Evolutionary conservation across 2,113 vertebrate genomes (phyloP).

Genomic region (Cynoglossus semilaevis): DNA sequence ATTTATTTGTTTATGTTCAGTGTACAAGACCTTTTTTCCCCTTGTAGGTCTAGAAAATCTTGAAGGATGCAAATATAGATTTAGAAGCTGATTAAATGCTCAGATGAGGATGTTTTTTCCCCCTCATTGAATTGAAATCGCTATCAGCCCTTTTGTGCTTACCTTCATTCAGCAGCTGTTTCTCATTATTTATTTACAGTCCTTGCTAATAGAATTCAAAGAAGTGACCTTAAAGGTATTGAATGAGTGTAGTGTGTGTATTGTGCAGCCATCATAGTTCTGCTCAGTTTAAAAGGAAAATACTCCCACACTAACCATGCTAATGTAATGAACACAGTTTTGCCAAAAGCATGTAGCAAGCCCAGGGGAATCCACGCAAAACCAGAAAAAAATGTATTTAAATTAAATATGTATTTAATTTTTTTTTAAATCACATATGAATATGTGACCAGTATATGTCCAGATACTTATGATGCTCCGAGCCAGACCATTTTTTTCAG

Average conservation of each 20-base stretch:
- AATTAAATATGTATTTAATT: too few relatives aligned
- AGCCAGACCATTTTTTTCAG: too few relatives aligned
- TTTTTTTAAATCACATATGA: too few relatives aligned
- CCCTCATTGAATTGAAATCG: not conserved
- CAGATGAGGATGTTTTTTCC: not conserved
- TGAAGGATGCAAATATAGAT: not conserved
- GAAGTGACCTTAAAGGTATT: slow-evolving; percentile 20
- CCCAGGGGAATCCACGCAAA: too few relatives aligned
- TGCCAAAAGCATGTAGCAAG: not conserved
- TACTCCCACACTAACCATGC: not conserved
- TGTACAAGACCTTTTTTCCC: not conserved
- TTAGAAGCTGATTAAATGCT: slow-evolving; percentile 13
- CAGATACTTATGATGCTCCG: too few relatives aligned
- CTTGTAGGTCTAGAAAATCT: slow-evolving; percentile 10
- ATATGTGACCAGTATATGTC: too few relatives aligned
- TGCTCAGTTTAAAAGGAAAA: slow-evolving; percentile 22
- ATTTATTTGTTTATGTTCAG: slow-evolving; percentile 18
- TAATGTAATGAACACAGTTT: not conserved
- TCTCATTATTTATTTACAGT: slow-evolving; percentile 54
- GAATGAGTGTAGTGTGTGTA: slow-evolving; percentile 18
- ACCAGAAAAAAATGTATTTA: too few relatives aligned
- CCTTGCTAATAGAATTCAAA: slow-evolving; percentile 33
- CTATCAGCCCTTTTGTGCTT: slow-evolving; percentile 22
- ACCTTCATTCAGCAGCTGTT: slow-evolving; percentile 35
- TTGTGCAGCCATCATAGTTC: slow-evolving; percentile 17